phyloP scores from a whole-genome alignment of 2,888 invertebrate genomes.

The Limenitis camilla region DNA sequence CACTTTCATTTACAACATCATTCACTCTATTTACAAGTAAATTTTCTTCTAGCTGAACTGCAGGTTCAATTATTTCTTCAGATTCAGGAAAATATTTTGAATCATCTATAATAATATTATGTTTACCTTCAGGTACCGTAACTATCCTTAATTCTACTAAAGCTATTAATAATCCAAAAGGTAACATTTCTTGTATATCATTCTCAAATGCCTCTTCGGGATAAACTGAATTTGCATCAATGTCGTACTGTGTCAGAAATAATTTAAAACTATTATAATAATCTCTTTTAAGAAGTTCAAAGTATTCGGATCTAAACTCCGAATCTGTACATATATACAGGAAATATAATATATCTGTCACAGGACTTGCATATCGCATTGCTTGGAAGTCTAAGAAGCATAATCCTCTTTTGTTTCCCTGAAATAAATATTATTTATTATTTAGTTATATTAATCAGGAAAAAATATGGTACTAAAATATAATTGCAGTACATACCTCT shows the following conservation, averaged over 20 bases:
- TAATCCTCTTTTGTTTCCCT: slow-evolving; percentile 40
- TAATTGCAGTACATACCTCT: slow-evolving; percentile 32
- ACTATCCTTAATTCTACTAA: slow-evolving; percentile 50
- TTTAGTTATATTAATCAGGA: background rate
- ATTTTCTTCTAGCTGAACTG: slow-evolving; percentile 19
- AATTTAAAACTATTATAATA: slow-evolving; percentile 47
- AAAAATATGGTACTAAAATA: background rate
- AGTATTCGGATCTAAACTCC: slow-evolving; percentile 45
- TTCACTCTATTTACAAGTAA: slow-evolving; percentile 44
- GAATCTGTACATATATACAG: slow-evolving; percentile 52
- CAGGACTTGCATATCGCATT: slow-evolving; percentile 53
- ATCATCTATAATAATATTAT: slow-evolving; percentile 24
- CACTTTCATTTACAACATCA: slow-evolving; percentile 48
- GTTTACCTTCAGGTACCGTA: slow-evolving; percentile 13
- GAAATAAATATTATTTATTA: slow-evolving; percentile 27
- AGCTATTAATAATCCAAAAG: slow-evolving; percentile 50
- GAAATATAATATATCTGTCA: slow-evolving; percentile 52
- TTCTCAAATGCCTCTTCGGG: slow-evolving; percentile 38
- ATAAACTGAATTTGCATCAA: slow-evolving; percentile 42
- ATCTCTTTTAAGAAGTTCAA: slow-evolving; percentile 36
- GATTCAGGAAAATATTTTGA: slow-evolving; percentile 24
- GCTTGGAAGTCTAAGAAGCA: slow-evolving; percentile 62
- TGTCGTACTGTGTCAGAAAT: slow-evolving; percentile 38
- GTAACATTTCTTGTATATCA: slow-evolving; percentile 41
- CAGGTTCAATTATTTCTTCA: slow-evolving; percentile 13